phyloP scores from a whole-genome alignment of 2,113 vertebrate genomes.

The Cricetomys ansorgei region DNA sequence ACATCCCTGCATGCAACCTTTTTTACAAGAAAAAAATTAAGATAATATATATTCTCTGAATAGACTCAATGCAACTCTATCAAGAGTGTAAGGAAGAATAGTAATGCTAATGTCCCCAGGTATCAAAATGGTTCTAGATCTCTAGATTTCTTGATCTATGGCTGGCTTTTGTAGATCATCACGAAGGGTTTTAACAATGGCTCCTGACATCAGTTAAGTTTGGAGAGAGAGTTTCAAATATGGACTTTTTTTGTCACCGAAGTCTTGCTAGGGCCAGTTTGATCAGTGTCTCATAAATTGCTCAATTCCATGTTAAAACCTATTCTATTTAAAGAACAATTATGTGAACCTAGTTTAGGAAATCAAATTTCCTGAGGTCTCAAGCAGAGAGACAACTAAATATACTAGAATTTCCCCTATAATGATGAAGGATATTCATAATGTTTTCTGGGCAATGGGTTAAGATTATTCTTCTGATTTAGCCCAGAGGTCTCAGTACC shows the following conservation, averaged over 20 bases:
- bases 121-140: not conserved
- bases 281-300: not conserved
- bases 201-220: not conserved
- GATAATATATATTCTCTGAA: not conserved
- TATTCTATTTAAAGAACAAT: conserved; percentile 33
- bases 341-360: conserved; percentile 37
- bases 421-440: conserved; percentile 67
- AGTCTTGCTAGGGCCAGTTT: not conserved
- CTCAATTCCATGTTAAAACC: conserved; percentile 30
- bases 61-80: conserved; percentile 1
- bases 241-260: not conserved
- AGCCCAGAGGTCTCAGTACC: conserved; percentile 7
- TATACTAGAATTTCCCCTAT: conserved; percentile 34
- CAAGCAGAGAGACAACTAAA: conserved; percentile 17
- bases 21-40: not conserved
- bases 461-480: conserved; percentile 61
- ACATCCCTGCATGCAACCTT: not conserved
- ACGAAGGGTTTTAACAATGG: not conserved
- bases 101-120: not conserved
- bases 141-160: not conserved
- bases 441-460: conserved; percentile 24
- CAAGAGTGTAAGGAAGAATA: not conserved
- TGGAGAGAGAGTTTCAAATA: not conserved
- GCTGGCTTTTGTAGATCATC: not conserved
- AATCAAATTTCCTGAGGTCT: conserved; percentile 22